A percentile compares a stretch with the other conserved stretches of the same genome.
Conservation (phyloP, 2,888 invertebrate species). For the Norana najaformis region DNA sequence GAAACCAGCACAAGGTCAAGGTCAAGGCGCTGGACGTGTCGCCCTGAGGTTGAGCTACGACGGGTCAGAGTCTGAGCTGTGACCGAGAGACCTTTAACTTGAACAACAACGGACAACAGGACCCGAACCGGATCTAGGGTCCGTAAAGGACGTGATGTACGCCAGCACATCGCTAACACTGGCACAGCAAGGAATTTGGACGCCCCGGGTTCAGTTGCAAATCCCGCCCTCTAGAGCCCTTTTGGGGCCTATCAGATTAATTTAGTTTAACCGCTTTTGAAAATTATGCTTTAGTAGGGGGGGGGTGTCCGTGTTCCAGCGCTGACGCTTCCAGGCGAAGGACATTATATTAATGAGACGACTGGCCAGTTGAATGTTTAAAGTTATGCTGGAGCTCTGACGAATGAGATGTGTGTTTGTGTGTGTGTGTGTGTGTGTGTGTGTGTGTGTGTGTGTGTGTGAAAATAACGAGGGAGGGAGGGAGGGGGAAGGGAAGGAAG, state of each 20-base stretch:
- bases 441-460: no score
- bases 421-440: no score
- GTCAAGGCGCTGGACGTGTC: neutral
- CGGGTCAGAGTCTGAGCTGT: constrained; percentile 20
- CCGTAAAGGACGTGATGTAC: neutral
- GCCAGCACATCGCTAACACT: neutral
- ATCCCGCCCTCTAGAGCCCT: neutral
- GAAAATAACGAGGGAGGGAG: no score
- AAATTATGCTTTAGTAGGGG: neutral
- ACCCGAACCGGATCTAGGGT: neutral
- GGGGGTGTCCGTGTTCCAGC: neutral
- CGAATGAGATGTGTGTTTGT: neutral
- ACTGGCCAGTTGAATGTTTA: no score
- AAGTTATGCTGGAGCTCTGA: no score
- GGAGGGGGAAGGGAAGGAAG: no score
- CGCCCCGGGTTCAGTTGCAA: no score
- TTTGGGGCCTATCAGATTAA: neutral
- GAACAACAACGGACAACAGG: neutral
- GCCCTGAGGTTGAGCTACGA: neutral
- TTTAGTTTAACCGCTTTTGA: neutral
- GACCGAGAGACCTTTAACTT: neutral
- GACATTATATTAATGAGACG: neutral
- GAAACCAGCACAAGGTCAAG: neutral
- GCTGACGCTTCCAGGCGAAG: neutral
- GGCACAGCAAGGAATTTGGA: no score